phyloP scores from a whole-genome alignment of 2,797 vertebrate species.

The Gymnopithys bicolor region DNA sequence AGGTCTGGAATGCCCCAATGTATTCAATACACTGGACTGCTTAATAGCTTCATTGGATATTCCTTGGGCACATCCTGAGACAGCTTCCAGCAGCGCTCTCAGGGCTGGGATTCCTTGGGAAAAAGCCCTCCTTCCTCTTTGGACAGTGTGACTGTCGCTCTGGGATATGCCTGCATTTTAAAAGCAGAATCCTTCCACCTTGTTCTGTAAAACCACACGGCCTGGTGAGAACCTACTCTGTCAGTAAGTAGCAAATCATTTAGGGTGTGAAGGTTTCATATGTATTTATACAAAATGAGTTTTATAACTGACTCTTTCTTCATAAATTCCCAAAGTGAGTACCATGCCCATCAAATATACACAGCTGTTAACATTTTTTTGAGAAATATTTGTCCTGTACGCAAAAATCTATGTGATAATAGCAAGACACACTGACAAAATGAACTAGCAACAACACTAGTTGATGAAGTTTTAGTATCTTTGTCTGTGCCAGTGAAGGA shows the following conservation, averaged over 20 bases:
- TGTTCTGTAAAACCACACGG: background rate
- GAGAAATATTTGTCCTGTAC: background rate
- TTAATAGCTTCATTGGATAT: background rate
- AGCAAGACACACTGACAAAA: background rate
- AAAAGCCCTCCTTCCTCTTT: background rate
- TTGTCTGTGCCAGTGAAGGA: background rate
- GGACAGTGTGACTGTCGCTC: background rate
- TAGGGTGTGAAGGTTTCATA: background rate
- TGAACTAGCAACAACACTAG: background rate
- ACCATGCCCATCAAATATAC: background rate
- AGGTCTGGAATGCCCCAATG: background rate
- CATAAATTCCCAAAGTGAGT: background rate
- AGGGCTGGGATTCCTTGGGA: background rate
- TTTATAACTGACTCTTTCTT: background rate
- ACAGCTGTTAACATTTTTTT: background rate
- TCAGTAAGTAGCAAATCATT: background rate
- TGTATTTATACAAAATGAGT: background rate
- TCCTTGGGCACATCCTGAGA: background rate
- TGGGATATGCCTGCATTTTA: background rate
- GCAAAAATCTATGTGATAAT: background rate
- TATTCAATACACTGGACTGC: background rate
- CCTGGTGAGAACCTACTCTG: background rate
- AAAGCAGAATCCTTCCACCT: background rate
- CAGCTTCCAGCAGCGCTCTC: background rate
- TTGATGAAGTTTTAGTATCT: background rate